A percentile compares a stretch with the other conserved stretches of the same genome.
Conservation (phyloP, 2,113 vertebrate genomes). For the Toxotes chatareus region DNA sequence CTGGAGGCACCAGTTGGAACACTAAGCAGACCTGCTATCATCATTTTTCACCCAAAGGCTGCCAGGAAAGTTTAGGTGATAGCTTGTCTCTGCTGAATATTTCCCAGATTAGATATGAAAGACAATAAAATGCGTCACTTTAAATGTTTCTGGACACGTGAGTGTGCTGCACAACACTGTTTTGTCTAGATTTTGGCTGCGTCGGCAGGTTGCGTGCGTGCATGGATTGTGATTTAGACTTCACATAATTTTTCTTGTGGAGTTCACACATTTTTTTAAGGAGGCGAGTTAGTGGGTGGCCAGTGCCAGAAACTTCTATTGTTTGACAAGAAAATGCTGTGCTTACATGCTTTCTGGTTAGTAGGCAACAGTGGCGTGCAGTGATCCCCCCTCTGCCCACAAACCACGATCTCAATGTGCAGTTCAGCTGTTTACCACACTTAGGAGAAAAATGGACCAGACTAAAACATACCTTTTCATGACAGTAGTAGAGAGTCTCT, state of each 20-base stretch:
- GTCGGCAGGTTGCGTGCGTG: not conserved
- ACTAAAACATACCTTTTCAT: too few species aligned
- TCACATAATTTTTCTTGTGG: conserved; percentile 25
- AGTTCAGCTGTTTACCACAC: too few species aligned
- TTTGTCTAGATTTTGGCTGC: conserved; percentile 21
- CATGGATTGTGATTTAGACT: conserved; percentile 22
- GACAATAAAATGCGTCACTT: conserved; percentile 40
- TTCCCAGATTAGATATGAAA: conserved; percentile 72
- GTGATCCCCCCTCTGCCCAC: too few species aligned
- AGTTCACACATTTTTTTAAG: conserved; percentile 42
- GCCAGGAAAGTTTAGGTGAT: conserved; percentile 63
- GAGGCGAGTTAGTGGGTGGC: conserved; percentile 46
- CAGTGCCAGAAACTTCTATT: conserved; percentile 28
- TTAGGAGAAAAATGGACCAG: too few species aligned
- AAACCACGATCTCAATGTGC: too few species aligned
- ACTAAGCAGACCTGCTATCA: conserved; percentile 67
- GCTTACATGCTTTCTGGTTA: conserved; percentile 22
- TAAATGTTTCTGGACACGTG: conserved; percentile 36
- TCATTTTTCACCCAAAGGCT: conserved; percentile 49
- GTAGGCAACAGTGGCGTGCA: too few species aligned
- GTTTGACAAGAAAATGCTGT: conserved; percentile 42
- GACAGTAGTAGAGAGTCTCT: too few species aligned
- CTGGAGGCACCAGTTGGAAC: conserved; percentile 65
- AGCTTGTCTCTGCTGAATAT: conserved; percentile 57
- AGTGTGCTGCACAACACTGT: conserved; percentile 1